Conservation (phyloP, 1,140 invertebrate species). For the Kradibia gibbosae region DNA sequence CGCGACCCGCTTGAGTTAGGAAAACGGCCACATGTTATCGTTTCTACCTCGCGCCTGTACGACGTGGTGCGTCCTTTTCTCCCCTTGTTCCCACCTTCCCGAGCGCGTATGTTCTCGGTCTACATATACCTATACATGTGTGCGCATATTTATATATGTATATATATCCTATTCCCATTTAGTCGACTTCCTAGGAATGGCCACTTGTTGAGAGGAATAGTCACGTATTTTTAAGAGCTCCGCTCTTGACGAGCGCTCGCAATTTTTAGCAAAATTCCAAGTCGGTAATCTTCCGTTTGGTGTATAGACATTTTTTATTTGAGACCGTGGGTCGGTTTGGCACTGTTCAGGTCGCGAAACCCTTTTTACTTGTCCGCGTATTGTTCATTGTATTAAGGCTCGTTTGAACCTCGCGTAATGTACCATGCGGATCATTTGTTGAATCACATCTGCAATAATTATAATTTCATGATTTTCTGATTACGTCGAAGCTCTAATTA, state of each 20-base stretch:
- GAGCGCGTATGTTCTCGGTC: not conserved
- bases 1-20: too few species aligned
- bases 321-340: too few species aligned
- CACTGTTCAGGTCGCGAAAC: too few species aligned
- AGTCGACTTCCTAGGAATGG: constrained; percentile 14
- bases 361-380: too few species aligned
- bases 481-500: too few species aligned
- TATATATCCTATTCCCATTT: not conserved
- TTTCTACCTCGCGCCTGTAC: not conserved
- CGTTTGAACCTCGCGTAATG: too few species aligned
- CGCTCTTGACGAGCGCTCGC: constrained; percentile 6
- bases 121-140: not conserved
- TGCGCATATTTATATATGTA: not conserved
- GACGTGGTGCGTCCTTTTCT: not conserved
- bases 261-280: constrained; percentile 45
- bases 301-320: constrained; percentile 12
- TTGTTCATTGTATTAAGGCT: too few species aligned
- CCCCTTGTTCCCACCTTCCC: too few species aligned
- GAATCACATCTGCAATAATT: too few species aligned
- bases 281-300: constrained; percentile 6
- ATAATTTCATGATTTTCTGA: too few species aligned
- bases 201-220: constrained; percentile 39
- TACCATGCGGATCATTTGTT: too few species aligned
- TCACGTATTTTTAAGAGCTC: constrained; percentile 41
- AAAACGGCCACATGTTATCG: not conserved